Conservation (phyloP, 2,113 vertebrate genomes). For the Hipposideros armiger region DNA sequence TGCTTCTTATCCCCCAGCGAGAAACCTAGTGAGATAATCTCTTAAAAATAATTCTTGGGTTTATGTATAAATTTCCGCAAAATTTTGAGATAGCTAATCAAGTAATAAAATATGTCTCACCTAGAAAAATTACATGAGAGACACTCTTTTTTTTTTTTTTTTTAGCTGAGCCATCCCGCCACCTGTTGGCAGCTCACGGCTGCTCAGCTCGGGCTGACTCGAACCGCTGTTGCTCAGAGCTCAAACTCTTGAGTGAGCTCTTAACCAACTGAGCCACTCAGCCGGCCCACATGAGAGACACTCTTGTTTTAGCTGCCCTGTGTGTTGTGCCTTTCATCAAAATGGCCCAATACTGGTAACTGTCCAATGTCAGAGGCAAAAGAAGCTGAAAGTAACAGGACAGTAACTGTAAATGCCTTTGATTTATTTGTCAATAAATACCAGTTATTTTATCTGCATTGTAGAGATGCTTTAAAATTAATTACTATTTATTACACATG, state of each 20-base stretch:
- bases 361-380: neutral
- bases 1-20: neutral
- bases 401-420: neutral
- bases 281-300: neutral
- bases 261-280: no score
- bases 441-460: neutral
- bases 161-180: no score
- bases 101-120: neutral
- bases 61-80: neutral
- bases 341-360: neutral
- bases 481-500: neutral
- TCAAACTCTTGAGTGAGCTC: no score
- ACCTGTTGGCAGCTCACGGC: no score
- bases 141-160: no score
- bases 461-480: neutral
- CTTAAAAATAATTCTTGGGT: neutral
- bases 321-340: neutral
- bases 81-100: neutral
- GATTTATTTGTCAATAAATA: neutral
- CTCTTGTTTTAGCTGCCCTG: neutral
- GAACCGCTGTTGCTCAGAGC: no score
- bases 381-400: constrained; percentile 3
- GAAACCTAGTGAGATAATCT: neutral
- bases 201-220: no score
- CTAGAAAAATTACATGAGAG: constrained; percentile 4